A percentile compares a stretch with the other conserved stretches of the same genome.
Evolutionary conservation across 1,140 invertebrate species (phyloP).

Genomic region (Arctopsyche grandis): DNA sequence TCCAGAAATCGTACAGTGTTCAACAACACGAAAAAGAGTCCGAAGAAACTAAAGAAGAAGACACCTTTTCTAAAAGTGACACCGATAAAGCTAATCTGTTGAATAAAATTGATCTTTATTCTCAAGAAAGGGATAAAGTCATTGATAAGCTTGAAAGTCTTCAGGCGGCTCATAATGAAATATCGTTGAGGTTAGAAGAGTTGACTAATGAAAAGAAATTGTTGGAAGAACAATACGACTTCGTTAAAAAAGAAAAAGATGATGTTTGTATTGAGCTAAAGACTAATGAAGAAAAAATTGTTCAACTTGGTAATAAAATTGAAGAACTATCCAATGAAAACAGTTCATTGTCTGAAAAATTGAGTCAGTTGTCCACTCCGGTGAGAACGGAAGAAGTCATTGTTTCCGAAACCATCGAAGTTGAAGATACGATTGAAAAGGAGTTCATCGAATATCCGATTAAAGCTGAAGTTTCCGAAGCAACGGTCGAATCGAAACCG

Average conservation of each 20-base stretch:
- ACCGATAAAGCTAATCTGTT: conserved; percentile 71
- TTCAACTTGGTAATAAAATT: conserved; percentile 60
- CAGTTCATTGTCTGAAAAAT: conserved; percentile 37
- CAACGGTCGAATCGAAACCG: conserved; percentile 52
- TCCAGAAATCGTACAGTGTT: conserved; percentile 58
- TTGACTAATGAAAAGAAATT: conserved; percentile 55
- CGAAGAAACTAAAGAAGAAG: conserved; percentile 41
- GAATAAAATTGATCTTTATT: conserved; percentile 74
- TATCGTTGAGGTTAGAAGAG: conserved; percentile 55
- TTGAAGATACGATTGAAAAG: conserved; percentile 55
- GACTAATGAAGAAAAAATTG: conserved; percentile 49
- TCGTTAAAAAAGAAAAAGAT: conserved; percentile 52
- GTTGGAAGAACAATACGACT: conserved; percentile 53
- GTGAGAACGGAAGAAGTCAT: conserved; percentile 42
- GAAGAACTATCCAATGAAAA: conserved; percentile 62
- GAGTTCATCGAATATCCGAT: conserved; percentile 64
- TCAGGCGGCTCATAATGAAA: conserved; percentile 68
- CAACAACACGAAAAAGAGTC: conserved; percentile 25
- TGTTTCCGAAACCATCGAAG: conserved; percentile 42
- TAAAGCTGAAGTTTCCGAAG: conserved; percentile 56
- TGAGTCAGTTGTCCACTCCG: not conserved
- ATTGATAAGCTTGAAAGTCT: conserved; percentile 75
- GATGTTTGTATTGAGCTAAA: conserved; percentile 37
- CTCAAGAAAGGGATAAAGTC: conserved; percentile 73
- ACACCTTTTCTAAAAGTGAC: conserved; percentile 66